A percentile compares a stretch with the other conserved stretches of the same genome.
Evolutionary conservation across 2,888 invertebrate genomes (phyloP).

Genomic region (Sclerodermus sp.): DNA sequence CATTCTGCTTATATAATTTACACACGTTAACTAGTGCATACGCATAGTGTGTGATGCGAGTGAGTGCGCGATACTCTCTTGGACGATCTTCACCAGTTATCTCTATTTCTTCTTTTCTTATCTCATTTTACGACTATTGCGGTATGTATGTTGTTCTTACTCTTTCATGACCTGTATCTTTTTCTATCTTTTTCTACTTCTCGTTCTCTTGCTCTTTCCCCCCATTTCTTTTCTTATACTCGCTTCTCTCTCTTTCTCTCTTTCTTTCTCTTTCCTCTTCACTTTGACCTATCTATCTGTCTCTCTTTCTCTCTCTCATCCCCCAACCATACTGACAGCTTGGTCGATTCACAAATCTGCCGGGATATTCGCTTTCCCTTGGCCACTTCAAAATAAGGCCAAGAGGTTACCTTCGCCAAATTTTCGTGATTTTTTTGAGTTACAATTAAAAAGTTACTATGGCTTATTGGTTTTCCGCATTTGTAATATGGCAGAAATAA

Average conservation of each 20-base stretch:
- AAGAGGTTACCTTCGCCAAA: slow-evolving; percentile 14
- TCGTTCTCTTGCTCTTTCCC: slow-evolving; percentile 7
- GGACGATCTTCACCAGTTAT: slow-evolving; percentile 5
- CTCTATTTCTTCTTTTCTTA: slow-evolving; percentile 14
- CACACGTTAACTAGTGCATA: slow-evolving; percentile 19
- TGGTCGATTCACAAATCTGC: slow-evolving; percentile 46
- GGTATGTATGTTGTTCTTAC: slow-evolving; percentile 9
- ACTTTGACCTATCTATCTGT: slow-evolving; percentile 12
- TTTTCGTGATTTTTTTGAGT: slow-evolving; percentile 4
- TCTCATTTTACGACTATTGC: slow-evolving; percentile 13
- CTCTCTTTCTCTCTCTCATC: no score
- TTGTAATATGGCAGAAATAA: slow-evolving; percentile 2
- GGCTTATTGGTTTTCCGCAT: not conserved
- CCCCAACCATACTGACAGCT: slow-evolving; percentile 37
- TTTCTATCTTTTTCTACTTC: slow-evolving; percentile 5
- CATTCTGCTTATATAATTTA: slow-evolving; percentile 40
- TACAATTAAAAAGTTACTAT: not conserved
- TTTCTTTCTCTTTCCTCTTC: no score
- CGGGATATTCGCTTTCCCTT: slow-evolving; percentile 40
- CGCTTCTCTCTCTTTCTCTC: slow-evolving; percentile 11
- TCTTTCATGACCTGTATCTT: slow-evolving; percentile 7
- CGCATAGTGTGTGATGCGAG: slow-evolving; percentile 23
- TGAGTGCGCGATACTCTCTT: slow-evolving; percentile 19
- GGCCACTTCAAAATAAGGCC: slow-evolving; percentile 34
- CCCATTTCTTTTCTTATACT: not conserved